Base-by-base conservation (phyloP, 2,113 vertebrate genomes). In the Chamaea fasciata region DNA sequence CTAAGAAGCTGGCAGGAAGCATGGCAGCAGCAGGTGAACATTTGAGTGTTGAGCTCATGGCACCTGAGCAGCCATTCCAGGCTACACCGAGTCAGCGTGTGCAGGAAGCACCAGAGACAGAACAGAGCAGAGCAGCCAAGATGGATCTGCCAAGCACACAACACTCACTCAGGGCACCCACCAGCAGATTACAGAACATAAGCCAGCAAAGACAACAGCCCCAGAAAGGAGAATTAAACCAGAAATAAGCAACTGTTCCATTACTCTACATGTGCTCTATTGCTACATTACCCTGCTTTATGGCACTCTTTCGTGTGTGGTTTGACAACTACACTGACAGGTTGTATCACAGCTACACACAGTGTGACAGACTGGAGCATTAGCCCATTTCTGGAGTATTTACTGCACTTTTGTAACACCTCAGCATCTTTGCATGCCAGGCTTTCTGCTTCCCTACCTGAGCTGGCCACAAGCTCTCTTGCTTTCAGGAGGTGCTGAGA, bases 201-300 rank as follows among this genome's bases (percentile, higher is more conserved):
- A 96, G 88, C 88, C 93, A 81, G 73, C 76, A 87, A 74, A 94
- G 89, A 93, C 90, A 95, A 94, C 92, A 95, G 92, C 46, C 73
- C 67, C 80, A 37, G 69, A 27, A 90, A 89, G 90, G 53, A 83
- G 86, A 93, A 68, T 41, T 68, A 81, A 68, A 95, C 18, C 76
- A 90, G 94, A 70, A 88, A 88, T 24, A 92, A 93, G 93, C 94
- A 96, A 92, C 90, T 96, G 92, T 84, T 92, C 92, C 44, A 70
- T 87, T 86, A 87, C 83, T 83, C 90, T 83, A 26, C 93, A 94
- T 86, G 90, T 88, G 90, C 50, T 92, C 90, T 78, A 41, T 41
- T 86, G 64, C 68, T 60, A 31, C 53, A 57, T 49, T 55, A 90
- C 73, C 70, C 92, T 30, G 56, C 49, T 92, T 92, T 35, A 96